Percentiles rank a stretch among this genome's conserved stretches.
Evolutionary conservation across 2,888 invertebrate species (phyloP).

Genomic region (Drosophila dives): DNA sequence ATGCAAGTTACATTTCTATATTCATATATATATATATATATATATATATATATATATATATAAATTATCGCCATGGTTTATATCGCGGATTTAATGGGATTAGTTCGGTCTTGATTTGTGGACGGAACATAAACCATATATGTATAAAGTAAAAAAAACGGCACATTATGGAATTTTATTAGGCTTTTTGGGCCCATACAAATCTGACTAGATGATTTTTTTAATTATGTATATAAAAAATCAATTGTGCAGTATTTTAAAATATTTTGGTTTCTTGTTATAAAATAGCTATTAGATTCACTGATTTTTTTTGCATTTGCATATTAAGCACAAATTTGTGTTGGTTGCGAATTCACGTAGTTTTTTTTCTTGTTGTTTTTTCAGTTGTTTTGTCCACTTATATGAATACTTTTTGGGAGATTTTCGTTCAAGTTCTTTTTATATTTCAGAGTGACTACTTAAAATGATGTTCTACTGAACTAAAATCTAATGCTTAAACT

Average conservation of each 20-base stretch:
- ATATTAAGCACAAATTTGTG: constrained; percentile 44
- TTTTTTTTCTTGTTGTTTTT: constrained; percentile 4
- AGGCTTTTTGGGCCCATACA: constrained; percentile 20
- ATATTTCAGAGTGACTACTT: constrained; percentile 35
- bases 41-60: not conserved
- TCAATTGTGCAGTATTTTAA: constrained; percentile 40
- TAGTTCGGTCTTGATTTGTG: constrained; percentile 44
- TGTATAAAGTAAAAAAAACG: constrained; percentile 30
- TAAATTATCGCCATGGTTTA: constrained; percentile 16
- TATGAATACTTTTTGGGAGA: constrained; percentile 22
- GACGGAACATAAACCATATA: constrained; percentile 68
- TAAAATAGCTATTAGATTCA: constrained; percentile 25
- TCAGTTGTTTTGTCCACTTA: constrained; percentile 20
- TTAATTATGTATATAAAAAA: constrained; percentile 9
- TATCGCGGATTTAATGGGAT: constrained; percentile 4
- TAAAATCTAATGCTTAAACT: constrained; percentile 40
- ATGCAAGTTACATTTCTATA: constrained; percentile 8
- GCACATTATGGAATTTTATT: constrained; percentile 41
- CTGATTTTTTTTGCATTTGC: constrained; percentile 21
- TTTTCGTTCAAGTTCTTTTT: constrained; percentile 21
- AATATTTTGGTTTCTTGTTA: constrained; percentile 16
- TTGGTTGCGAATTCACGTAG: constrained; percentile 55
- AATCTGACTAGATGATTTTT: constrained; percentile 47
- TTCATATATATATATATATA: not conserved
- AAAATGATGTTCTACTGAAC: constrained; percentile 34